Conservation (phyloP, 2,888 invertebrate species). For the Panorpa germanica region DNA sequence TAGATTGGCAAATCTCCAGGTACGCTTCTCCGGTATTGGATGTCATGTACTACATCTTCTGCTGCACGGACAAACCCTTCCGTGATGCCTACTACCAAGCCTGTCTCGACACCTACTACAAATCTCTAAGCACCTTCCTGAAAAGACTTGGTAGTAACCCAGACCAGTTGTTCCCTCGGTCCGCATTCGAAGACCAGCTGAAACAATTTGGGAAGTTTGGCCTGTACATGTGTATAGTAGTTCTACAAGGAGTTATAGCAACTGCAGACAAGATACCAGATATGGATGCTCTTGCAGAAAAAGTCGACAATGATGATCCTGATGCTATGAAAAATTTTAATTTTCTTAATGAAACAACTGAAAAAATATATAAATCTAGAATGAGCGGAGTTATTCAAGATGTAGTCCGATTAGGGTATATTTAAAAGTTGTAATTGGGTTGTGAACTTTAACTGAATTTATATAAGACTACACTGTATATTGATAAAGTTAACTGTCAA, state of each 20-base stretch:
- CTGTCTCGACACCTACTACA: conserved; percentile 18
- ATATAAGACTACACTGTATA: too few species aligned
- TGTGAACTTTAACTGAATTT: too few species aligned
- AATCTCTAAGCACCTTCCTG: conserved; percentile 15
- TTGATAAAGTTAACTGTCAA: too few species aligned
- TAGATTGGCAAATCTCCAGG: conserved; percentile 21
- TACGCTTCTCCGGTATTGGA: conserved; percentile 21
- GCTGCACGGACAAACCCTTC: conserved; percentile 17
- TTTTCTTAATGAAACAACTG: conserved; percentile 16
- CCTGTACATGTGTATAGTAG: conserved; percentile 18
- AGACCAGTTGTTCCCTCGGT: conserved; percentile 15
- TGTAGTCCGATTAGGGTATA: too few species aligned
- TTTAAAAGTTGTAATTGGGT: too few species aligned
- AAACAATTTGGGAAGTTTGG: conserved; percentile 17
- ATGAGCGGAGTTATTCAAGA: too few species aligned
- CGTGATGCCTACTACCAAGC: conserved; percentile 15
- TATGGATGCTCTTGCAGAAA: conserved; percentile 14
- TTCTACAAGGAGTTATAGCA: conserved; percentile 18
- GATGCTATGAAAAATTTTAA: conserved; percentile 15
- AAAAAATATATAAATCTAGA: too few species aligned
- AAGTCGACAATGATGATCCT: too few species aligned
- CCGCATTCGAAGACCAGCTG: conserved; percentile 16
- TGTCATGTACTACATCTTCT: conserved; percentile 19
- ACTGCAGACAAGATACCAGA: conserved; percentile 18
- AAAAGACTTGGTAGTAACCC: conserved; percentile 17